Evolutionary conservation across 2,888 invertebrate species (phyloP).

Genomic region (Ophioninae sp.): DNA sequence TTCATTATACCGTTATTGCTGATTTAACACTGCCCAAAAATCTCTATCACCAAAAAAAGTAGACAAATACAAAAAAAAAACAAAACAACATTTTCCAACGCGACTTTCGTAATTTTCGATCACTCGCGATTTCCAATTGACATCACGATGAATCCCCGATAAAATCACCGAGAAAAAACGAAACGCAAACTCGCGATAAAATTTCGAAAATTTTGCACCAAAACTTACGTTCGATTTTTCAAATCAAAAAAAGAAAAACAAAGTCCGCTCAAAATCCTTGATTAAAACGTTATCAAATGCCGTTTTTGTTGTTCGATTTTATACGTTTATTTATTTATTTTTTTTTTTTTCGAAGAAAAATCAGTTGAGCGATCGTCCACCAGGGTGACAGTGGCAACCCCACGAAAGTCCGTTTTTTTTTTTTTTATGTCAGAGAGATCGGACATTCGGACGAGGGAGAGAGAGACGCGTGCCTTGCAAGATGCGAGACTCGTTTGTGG

Average conservation of each 20-base stretch:
- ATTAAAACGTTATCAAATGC: no score
- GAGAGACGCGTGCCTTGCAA: slow-evolving; percentile 78
- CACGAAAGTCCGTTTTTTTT: slow-evolving; percentile 31
- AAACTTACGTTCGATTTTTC: no score
- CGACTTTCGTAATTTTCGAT: no score
- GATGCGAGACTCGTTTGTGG: slow-evolving; percentile 81
- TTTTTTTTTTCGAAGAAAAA: background rate
- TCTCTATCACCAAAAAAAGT: background rate
- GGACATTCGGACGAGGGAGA: slow-evolving; percentile 32
- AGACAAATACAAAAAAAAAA: background rate
- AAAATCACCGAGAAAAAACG: no score
- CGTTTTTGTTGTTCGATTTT: no score
- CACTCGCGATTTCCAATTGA: no score
- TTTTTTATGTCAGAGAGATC: background rate
- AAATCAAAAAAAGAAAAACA: no score
- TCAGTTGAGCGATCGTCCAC: slow-evolving; percentile 7
- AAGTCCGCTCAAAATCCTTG: no score
- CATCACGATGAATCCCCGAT: no score
- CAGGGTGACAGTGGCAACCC: background rate
- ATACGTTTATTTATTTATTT: no score
- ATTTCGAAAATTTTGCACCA: no score
- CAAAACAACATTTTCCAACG: background rate
- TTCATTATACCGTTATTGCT: slow-evolving; percentile 21
- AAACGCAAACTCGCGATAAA: no score
- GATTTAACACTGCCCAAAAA: slow-evolving; percentile 20